These are phyloP conservation scores for Stichopus chloronotus DNA, from an alignment of 35 echinoderm and acorn worm species.

Conservation along the genomic window DNA sequence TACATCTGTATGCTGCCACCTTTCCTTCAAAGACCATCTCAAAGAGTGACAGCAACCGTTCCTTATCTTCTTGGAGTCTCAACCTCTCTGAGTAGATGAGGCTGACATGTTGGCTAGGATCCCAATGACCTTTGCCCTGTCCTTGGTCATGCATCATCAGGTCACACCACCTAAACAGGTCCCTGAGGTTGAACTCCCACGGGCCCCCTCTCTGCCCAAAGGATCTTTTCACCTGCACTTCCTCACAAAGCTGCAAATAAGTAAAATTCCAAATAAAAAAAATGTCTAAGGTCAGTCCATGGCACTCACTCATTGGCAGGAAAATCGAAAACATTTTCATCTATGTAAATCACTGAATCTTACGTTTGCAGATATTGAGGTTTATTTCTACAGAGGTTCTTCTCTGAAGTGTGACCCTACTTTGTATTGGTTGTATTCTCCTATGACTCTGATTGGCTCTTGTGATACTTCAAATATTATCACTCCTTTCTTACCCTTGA, in stretches of 20 bases:
- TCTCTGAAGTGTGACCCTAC: no score
- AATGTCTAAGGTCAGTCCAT: no score
- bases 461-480: no score
- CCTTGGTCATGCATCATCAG: slow-evolving; percentile 85
- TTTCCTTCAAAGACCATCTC: slow-evolving; percentile 15
- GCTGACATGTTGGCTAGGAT: slow-evolving; percentile 85
- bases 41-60: slow-evolving; percentile 39
- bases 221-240: slow-evolving; percentile 67
- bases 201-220: slow-evolving; percentile 99
- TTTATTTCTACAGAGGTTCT: no score
- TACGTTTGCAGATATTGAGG: no score
- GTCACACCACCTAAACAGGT: slow-evolving; percentile 98
- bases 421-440: no score
- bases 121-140: slow-evolving; percentile 46
- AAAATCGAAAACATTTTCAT: no score
- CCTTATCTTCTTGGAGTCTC: slow-evolving; percentile 76
- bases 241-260: slow-evolving; percentile 72
- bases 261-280: neutral
- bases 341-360: no score
- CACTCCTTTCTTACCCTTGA: no score
- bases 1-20: slow-evolving; percentile 59
- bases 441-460: no score
- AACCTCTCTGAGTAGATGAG: slow-evolving; percentile 88
- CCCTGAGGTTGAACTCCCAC: slow-evolving; percentile 99
- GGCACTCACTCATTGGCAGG: no score